Base-by-base conservation (phyloP, 2,113 vertebrate genomes). In the Paralichthys olivaceus region DNA sequence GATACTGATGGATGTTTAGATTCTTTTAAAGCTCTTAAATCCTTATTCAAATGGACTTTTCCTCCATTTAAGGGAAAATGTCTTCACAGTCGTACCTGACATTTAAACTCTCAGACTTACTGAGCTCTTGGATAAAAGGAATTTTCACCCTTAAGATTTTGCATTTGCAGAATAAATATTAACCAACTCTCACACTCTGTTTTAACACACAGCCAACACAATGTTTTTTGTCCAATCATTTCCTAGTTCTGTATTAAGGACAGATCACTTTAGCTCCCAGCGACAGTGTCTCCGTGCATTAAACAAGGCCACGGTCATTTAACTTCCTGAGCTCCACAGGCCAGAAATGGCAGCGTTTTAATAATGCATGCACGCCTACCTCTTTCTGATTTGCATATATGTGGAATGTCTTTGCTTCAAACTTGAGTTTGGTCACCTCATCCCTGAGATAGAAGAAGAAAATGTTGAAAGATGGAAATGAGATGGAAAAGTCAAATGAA, bases 401-500 rank as follows among this genome's bases (percentile, higher is more conserved):
- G 86, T 98, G 96, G 94, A 99, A 99, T 78, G 98, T 99, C 94
- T 99, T 99, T 85, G 96, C 98, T 90, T 99, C 98, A 25, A 99
- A 99, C 89, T 99, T 99, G 93, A 99, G 95, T 86, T 99, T 99
- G 90, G 97, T 96, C 92, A 99, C 97, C 88, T 99, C 98, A 0
- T 96, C 96, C 98, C 98, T 99, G 93, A 73, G 66, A 79, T 2
- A 65, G 28, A 53, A 14, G 26, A 25, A 32, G 22, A 45, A n/a
- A 32, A 3, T n/a, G 1, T 55, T 3, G 14, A 61, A 6, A 53
- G 11, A 55, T 7, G 14, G 22, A 64, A n/a, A 72, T 5, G 23
- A 54, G 64, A 9, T 26, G 15, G 11, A 14, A 59, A 14, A 23
- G 19, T 11, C 7, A 54, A 63, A 43, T 22, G 9, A 20, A 17